Evolutionary conservation across 2,888 invertebrate genomes (phyloP).

Genomic region (Prenolepis imparis): DNA sequence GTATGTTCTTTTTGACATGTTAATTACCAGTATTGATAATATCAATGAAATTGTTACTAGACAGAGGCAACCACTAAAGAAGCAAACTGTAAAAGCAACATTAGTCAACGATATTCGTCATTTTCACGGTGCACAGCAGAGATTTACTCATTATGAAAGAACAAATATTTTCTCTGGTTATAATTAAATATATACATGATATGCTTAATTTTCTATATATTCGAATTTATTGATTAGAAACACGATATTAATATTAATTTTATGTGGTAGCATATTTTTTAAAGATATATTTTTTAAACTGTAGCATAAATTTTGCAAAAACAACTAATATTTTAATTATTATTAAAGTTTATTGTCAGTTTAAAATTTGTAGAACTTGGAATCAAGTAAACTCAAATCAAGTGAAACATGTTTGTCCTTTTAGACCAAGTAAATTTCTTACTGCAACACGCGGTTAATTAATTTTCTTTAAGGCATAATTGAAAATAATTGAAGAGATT

Average conservation of each 20-base stretch:
- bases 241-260: background rate
- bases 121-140: background rate
- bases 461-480: constrained; percentile 5
- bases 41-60: constrained; percentile 87
- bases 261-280: background rate
- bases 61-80: constrained; percentile 87
- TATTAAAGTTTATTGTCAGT: background rate
- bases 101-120: background rate
- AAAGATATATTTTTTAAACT: background rate
- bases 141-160: constrained; percentile 7
- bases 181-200: background rate
- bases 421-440: background rate
- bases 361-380: background rate
- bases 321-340: background rate
- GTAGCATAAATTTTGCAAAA: background rate
- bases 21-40: constrained; percentile 87
- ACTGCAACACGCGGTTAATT: background rate
- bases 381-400: background rate
- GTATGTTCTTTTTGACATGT: constrained; percentile 87
- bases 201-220: background rate
- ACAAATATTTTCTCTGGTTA: constrained; percentile 4
- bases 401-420: background rate
- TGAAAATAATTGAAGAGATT: background rate
- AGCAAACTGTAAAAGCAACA: constrained; percentile 86
- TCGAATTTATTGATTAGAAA: background rate